phyloP scores from a whole-genome alignment of 1,140 invertebrate species.

The Matsumurasca onukii region DNA sequence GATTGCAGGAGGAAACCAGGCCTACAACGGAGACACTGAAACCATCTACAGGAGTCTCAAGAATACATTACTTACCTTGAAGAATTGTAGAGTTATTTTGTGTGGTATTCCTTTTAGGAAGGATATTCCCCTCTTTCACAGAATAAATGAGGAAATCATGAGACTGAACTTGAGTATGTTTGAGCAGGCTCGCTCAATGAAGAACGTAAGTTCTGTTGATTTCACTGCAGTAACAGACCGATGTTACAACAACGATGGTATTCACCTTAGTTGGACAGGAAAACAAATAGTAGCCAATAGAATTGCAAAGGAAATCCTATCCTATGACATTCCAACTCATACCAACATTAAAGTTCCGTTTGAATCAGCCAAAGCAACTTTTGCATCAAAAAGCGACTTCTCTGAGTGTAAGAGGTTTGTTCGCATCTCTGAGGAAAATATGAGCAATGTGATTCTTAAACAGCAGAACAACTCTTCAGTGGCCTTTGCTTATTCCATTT shows the following conservation, averaged over 20 bases:
- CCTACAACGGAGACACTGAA: neutral
- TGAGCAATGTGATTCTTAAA: neutral
- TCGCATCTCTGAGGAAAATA: neutral
- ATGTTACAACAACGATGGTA: neutral
- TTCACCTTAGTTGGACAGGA: neutral
- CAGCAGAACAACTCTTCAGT: neutral
- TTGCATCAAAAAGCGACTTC: neutral
- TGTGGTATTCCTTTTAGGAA: neutral
- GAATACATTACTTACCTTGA: neutral
- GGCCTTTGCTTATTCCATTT: slow-evolving; percentile 2
- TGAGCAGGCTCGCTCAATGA: neutral
- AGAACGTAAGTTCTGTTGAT: neutral
- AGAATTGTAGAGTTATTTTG: neutral
- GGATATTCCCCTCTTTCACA: neutral
- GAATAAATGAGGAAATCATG: neutral
- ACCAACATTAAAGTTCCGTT: neutral
- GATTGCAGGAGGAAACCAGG: neutral
- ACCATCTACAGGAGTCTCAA: neutral
- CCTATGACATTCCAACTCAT: neutral
- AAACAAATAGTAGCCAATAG: neutral
- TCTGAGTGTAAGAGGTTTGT: neutral
- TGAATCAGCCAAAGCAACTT: neutral
- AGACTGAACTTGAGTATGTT: neutral
- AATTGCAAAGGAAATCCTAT: neutral
- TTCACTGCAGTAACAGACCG: neutral